phyloP scores from a whole-genome alignment of 2,113 vertebrate species.

The Nerophis ophidion region DNA sequence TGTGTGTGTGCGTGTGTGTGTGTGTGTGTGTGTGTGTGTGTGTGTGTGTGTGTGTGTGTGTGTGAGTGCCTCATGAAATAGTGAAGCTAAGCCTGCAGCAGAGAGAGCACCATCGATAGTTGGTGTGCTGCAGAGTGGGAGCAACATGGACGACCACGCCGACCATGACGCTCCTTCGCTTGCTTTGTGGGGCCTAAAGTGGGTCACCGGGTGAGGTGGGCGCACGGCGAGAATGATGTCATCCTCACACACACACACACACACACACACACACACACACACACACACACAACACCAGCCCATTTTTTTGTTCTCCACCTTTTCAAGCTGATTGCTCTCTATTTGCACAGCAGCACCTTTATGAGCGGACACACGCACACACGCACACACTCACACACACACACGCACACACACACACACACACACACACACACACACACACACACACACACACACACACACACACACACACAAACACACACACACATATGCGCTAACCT shows the following conservation, averaged over 20 bases:
- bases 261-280: conserved; percentile 15
- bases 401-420: too few species aligned
- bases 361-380: conserved; percentile 2
- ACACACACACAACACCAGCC: conserved; percentile 10
- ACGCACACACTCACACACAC: too few species aligned
- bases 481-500: conserved; percentile 18
- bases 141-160: conserved; percentile 26
- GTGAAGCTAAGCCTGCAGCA: conserved; percentile 58
- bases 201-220: conserved; percentile 50
- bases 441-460: conserved; percentile 1
- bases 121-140: conserved; percentile 45
- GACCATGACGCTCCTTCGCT: conserved; percentile 25
- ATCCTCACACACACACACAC: conserved; percentile 17
- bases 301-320: background rate
- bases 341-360: conserved; percentile 9
- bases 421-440: background rate
- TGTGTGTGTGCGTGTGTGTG: too few species aligned
- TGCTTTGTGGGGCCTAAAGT: conserved; percentile 43
- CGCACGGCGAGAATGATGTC: conserved; percentile 22
- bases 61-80: conserved; percentile 56
- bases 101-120: conserved; percentile 57
- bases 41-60: conserved; percentile 17
- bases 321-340: conserved; percentile 20
- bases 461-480: conserved; percentile 21
- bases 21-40: conserved; percentile 3